Conservation (phyloP, 2,888 invertebrate species). For the Leptogaster cylindrica region DNA sequence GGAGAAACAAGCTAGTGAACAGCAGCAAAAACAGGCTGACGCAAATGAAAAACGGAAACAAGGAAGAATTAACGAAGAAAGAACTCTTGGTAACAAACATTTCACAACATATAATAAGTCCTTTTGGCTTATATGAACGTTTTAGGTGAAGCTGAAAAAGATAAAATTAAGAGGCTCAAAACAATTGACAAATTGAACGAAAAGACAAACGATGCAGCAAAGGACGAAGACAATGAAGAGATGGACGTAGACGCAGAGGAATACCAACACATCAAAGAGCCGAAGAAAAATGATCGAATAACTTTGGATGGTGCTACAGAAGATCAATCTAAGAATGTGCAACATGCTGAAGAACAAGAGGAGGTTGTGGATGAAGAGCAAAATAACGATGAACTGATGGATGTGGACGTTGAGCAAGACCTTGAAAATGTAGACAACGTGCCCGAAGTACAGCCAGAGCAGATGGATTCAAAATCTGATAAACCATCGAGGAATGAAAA, state of each 20-base stretch:
- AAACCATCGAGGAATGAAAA: slow-evolving; percentile 52
- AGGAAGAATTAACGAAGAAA: slow-evolving; percentile 75
- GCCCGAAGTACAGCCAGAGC: slow-evolving; percentile 63
- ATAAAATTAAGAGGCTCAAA: slow-evolving; percentile 62
- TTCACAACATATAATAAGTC: neutral
- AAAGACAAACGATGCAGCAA: slow-evolving; percentile 56
- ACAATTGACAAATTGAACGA: slow-evolving; percentile 63
- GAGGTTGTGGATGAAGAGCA: slow-evolving; percentile 66
- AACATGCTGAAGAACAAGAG: slow-evolving; percentile 69
- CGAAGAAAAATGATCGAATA: slow-evolving; percentile 75
- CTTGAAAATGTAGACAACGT: slow-evolving; percentile 55
- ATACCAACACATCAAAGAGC: slow-evolving; percentile 85
- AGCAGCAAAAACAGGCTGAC: slow-evolving; percentile 61
- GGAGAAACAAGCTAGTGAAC: slow-evolving; percentile 57
- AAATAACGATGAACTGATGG: slow-evolving; percentile 61
- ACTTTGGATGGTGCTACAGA: slow-evolving; percentile 78
- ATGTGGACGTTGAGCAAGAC: slow-evolving; percentile 63
- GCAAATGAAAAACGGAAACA: slow-evolving; percentile 71
- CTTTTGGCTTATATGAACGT: neutral
- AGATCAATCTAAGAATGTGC: slow-evolving; percentile 73
- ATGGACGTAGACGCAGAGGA: slow-evolving; percentile 66
- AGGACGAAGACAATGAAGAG: slow-evolving; percentile 62
- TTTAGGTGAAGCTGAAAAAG: slow-evolving; percentile 58
- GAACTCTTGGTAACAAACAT: slow-evolving; percentile 64
- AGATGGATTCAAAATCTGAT: slow-evolving; percentile 56